Evolutionary conservation across 2,888 invertebrate genomes (phyloP).

Genomic region (Frankliniella intonsa): DNA sequence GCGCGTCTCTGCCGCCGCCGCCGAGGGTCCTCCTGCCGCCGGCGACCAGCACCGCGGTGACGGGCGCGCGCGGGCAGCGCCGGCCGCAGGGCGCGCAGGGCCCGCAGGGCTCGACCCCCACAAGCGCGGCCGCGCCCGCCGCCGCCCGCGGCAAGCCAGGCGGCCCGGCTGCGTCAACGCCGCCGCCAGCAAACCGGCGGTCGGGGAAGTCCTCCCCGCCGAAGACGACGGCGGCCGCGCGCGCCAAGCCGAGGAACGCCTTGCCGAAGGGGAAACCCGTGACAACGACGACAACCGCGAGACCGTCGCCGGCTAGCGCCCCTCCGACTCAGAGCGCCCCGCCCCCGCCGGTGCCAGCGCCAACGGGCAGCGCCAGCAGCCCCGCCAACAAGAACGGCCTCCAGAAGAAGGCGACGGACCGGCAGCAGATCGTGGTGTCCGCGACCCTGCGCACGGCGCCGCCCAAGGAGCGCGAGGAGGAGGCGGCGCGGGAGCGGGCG

Average conservation of each 20-base stretch:
- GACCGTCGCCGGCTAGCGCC: background rate
- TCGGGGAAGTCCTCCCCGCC: background rate
- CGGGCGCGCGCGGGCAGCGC: background rate
- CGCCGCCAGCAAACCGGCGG: background rate
- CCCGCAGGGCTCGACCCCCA: background rate
- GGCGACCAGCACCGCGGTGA: background rate
- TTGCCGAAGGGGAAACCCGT: background rate
- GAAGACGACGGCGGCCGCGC: background rate
- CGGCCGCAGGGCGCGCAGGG: background rate
- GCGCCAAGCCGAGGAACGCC: background rate
- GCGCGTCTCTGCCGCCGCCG: background rate
- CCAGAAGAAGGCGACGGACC: background rate
- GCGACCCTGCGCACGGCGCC: conserved; percentile 2
- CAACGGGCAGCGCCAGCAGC: background rate
- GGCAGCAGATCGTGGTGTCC: background rate
- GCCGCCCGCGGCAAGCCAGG: background rate
- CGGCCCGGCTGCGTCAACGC: background rate
- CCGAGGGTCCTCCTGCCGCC: background rate
- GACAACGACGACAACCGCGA: background rate
- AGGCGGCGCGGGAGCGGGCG: background rate
- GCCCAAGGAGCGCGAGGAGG: conserved; percentile 10
- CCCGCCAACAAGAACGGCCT: background rate
- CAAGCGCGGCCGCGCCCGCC: background rate
- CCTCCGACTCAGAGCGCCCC: background rate
- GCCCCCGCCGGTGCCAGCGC: background rate